Conservation (phyloP, 2,888 invertebrate species). For the Zonitis immaculata region DNA sequence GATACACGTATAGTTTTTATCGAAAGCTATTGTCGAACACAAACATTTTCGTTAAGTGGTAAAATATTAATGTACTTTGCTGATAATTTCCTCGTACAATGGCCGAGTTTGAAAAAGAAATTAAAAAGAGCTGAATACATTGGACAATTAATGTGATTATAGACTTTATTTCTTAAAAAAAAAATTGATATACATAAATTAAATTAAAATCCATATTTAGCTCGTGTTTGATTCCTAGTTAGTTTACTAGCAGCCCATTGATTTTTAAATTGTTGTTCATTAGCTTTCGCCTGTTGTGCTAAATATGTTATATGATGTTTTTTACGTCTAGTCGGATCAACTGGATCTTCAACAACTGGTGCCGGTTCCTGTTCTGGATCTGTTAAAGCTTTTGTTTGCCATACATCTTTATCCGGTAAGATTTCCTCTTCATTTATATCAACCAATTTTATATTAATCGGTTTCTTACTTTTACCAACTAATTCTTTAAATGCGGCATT, state of each 20-base stretch:
- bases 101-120: slow-evolving; percentile 69
- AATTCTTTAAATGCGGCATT: slow-evolving; percentile 60
- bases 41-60: slow-evolving; percentile 83
- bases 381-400: slow-evolving; percentile 75
- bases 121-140: slow-evolving; percentile 70
- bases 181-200: slow-evolving; percentile 6
- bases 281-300: slow-evolving; percentile 90
- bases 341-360: slow-evolving; percentile 52
- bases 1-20: slow-evolving; percentile 79
- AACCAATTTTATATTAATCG: slow-evolving; percentile 67
- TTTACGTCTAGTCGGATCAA: slow-evolving; percentile 55
- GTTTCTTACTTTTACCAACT: slow-evolving; percentile 62
- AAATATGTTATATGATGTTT: slow-evolving; percentile 97
- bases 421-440: slow-evolving; percentile 74
- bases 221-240: slow-evolving; percentile 82
- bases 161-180: slow-evolving; percentile 48
- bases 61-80: slow-evolving; percentile 78
- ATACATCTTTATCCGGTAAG: slow-evolving; percentile 72
- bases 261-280: slow-evolving; percentile 88
- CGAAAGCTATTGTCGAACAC: slow-evolving; percentile 93
- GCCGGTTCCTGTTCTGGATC: slow-evolving; percentile 59
- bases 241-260: slow-evolving; percentile 88
- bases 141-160: slow-evolving; percentile 68
- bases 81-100: slow-evolving; percentile 88
- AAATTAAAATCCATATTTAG: slow-evolving; percentile 88